Conservation (phyloP, 2,797 vertebrate species). For the Eulemur coronatus region DNA sequence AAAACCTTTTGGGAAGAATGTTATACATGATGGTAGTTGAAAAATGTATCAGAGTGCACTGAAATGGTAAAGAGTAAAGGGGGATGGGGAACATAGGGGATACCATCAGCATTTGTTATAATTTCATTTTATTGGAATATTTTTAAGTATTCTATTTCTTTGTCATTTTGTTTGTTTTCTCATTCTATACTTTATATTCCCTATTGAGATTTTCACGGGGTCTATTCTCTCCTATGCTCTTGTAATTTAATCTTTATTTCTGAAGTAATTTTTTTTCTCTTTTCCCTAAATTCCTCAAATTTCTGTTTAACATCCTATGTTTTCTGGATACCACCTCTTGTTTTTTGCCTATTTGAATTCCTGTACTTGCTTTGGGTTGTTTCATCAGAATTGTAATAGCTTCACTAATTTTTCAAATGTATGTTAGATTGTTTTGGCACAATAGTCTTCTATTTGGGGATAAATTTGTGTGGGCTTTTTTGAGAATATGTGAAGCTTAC, state of each 20-base stretch:
- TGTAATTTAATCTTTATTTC: neutral
- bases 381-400: neutral
- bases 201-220: neutral
- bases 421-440: neutral
- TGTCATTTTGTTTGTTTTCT: neutral
- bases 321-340: neutral
- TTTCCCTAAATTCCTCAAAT: neutral
- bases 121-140: neutral
- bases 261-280: neutral
- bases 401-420: slow-evolving; percentile 13
- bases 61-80: neutral
- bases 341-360: neutral
- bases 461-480: neutral
- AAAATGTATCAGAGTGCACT: neutral
- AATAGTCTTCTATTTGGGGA: neutral
- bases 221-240: neutral
- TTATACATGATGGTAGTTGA: neutral
- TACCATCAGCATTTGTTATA: rapidly evolving
- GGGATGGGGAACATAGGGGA: neutral
- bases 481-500: neutral
- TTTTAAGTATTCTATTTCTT: neutral
- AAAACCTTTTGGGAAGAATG: neutral
- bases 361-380: neutral
- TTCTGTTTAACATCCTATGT: neutral
- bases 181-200: neutral